These are phyloP conservation scores for Sebastiscus albofasciatus DNA, from an alignment of 2,797 vertebrate genomes.

Conservation along the genomic window DNA sequence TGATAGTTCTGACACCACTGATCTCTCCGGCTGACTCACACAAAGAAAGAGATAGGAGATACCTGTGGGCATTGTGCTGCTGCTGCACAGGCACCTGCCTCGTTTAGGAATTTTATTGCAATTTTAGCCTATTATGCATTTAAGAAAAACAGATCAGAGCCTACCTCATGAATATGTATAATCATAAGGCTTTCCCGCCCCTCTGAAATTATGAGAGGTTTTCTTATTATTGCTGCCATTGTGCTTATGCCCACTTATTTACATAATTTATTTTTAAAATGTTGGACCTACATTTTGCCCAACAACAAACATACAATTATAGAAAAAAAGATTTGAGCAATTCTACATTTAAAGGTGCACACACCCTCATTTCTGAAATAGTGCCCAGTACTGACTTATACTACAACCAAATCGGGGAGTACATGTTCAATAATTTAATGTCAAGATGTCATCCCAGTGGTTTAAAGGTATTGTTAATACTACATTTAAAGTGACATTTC, in stretches of 20 bases:
- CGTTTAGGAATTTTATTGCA: constrained; percentile 1
- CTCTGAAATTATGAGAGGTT: not conserved
- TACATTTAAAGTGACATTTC: not conserved
- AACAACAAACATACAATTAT: not conserved
- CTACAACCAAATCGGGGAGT: not conserved
- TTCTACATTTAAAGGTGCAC: not conserved
- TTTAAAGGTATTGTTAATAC: not conserved
- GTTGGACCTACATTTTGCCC: not conserved
- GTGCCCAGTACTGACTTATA: not conserved
- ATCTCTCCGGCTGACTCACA: constrained; percentile 77
- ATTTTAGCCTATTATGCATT: constrained; percentile 24
- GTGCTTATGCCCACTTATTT: not conserved
- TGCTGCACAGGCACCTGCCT: constrained; percentile 53
- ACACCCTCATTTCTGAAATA: not conserved
- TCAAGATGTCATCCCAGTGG: not conserved
- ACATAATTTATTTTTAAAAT: not conserved
- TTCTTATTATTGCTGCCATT: not conserved
- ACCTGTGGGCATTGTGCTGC: constrained; percentile 61
- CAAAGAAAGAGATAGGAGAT: constrained; percentile 61
- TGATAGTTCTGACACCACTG: constrained; percentile 78
- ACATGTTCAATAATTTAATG: not conserved
- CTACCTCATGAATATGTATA: not conserved
- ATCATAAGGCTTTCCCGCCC: not conserved
- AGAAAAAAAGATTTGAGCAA: not conserved
- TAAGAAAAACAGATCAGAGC: not conserved